Conservation (phyloP, 30 jellyfish, hydroid and myxozoan species). For the Chrysaora quinquecirrha region DNA sequence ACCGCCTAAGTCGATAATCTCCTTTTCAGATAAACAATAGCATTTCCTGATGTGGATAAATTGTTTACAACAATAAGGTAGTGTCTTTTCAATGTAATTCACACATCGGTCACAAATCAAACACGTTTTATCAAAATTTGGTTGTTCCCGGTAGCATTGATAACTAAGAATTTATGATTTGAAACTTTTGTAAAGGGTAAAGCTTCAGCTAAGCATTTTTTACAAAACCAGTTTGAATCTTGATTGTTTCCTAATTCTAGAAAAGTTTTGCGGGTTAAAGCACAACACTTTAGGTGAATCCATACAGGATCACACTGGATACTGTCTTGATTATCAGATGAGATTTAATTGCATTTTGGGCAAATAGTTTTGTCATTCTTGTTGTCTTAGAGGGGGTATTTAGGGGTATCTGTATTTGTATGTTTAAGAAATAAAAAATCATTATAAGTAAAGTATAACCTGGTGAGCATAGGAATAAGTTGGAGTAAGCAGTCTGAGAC, state of each 20-base stretch:
- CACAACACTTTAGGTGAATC: not conserved
- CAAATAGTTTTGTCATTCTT: not conserved
- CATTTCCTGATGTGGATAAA: not conserved
- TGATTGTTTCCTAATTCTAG: not conserved
- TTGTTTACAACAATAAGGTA: not conserved
- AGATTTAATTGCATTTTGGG: not conserved
- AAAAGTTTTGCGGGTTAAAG: not conserved
- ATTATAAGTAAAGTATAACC: not conserved
- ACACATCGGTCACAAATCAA: not conserved
- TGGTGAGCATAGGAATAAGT: not conserved
- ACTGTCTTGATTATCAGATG: not conserved
- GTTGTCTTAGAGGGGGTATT: not conserved
- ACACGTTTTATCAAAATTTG: not conserved
- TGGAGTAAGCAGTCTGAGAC: not conserved
- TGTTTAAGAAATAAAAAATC: not conserved
- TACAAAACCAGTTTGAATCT: not conserved
- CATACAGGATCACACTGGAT: not conserved
- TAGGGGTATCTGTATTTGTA: not conserved
- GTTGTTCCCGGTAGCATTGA: not conserved
- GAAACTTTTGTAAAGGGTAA: not conserved
- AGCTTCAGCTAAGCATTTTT: not conserved
- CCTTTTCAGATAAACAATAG: constrained; percentile 17
- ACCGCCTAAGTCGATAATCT: not conserved
- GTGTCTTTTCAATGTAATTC: not conserved
- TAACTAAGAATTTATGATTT: too few species aligned